Evolutionary conservation across 2,113 vertebrate species (phyloP).

Genomic region (Oceanodroma tethys): DNA sequence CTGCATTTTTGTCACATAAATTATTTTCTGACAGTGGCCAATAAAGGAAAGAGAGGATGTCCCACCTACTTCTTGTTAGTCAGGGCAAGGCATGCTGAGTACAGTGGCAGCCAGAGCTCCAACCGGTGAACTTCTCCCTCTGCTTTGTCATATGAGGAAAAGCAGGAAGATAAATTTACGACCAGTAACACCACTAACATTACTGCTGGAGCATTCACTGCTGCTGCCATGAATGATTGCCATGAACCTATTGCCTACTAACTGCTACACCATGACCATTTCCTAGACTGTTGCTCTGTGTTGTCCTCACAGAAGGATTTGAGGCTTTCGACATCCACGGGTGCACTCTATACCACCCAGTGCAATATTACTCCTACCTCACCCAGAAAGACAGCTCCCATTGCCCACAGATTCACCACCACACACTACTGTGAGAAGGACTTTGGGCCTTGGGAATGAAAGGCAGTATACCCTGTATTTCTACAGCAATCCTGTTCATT

Average conservation of each 20-base stretch:
- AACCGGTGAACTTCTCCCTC: neutral
- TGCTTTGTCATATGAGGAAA: neutral
- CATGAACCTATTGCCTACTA: neutral
- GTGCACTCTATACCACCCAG: rapidly evolving
- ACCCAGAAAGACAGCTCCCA: neutral
- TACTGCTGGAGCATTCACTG: neutral
- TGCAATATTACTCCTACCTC: neutral
- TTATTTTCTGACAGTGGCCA: neutral
- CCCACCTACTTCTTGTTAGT: neutral
- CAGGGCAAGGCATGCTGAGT: neutral
- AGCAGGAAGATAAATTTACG: neutral
- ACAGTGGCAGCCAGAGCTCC: neutral
- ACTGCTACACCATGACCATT: neutral
- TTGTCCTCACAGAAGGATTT: neutral
- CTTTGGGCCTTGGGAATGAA: neutral
- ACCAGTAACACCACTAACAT: neutral
- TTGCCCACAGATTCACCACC: neutral
- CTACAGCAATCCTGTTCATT: neutral
- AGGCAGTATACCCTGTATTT: neutral
- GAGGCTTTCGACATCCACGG: neutral
- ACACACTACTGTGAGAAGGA: neutral
- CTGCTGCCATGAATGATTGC: neutral
- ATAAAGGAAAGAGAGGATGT: neutral
- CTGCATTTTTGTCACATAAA: neutral
- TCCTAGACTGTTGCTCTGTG: neutral